These are phyloP conservation scores for Chloroceryle inda DNA, from an alignment of 2,797 vertebrate species.

Conservation along the genomic window DNA sequence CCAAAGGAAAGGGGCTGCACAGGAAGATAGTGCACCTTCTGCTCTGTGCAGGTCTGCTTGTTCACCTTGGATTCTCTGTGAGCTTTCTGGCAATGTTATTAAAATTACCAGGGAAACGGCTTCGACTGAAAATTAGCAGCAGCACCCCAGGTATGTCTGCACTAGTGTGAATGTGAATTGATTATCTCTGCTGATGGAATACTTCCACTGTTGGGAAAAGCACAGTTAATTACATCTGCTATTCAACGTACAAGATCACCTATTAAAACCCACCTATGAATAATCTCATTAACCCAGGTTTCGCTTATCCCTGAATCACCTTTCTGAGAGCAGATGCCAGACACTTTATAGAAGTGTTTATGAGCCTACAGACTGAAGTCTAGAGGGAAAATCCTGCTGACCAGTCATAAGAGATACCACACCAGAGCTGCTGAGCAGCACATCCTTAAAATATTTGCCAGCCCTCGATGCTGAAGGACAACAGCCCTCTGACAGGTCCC, in stretches of 20 bases:
- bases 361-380: not conserved
- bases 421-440: conserved; percentile 14
- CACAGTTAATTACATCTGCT: conserved; percentile 46
- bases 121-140: conserved; percentile 39
- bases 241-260: not conserved
- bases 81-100: not conserved
- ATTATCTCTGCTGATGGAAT: not conserved
- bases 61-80: conserved; percentile 7
- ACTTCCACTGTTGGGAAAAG: not conserved
- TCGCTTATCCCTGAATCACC: conserved; percentile 23
- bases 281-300: conserved; percentile 11
- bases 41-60: not conserved
- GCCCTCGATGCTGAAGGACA: conserved; percentile 1
- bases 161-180: not conserved
- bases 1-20: not conserved
- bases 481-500: not conserved
- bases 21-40: not conserved
- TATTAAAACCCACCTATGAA: conserved; percentile 23
- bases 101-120: conserved; percentile 18
- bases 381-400: conserved; percentile 52
- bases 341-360: conserved; percentile 24
- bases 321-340: not conserved
- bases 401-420: not conserved
- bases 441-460: conserved; percentile 36
- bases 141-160: not conserved